Evolutionary conservation across 1,140 invertebrate species (phyloP).

Genomic region (Drosophila nasuta): DNA sequence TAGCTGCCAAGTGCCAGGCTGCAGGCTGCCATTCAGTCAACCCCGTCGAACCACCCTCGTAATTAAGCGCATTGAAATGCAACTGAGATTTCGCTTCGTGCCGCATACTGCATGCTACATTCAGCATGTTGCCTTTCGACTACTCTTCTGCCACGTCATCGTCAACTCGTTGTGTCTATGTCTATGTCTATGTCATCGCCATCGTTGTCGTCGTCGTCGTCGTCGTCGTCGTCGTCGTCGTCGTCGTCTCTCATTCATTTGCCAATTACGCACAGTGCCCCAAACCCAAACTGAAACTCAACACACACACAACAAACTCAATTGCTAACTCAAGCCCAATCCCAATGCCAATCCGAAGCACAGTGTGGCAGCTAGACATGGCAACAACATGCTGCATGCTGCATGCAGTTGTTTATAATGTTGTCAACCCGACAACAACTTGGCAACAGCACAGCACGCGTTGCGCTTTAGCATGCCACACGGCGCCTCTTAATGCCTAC

Average conservation of each 20-base stretch:
- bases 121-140: constrained; percentile 11
- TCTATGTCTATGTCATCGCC: neutral
- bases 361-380: constrained; percentile 35
- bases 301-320: neutral
- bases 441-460: constrained; percentile 7
- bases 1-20: constrained; percentile 6
- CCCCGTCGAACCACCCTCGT: constrained; percentile 46
- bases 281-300: constrained; percentile 12
- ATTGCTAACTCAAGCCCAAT: neutral
- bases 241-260: constrained; percentile 57
- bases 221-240: constrained; percentile 9
- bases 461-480: constrained; percentile 17
- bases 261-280: constrained; percentile 64
- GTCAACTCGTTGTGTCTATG: constrained; percentile 20
- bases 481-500: constrained; percentile 30
- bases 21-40: constrained; percentile 8
- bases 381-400: constrained; percentile 40
- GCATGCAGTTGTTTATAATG: constrained; percentile 46
- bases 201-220: neutral
- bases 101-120: constrained; percentile 2
- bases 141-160: constrained; percentile 53
- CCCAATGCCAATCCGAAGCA: neutral
- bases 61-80: constrained; percentile 61
- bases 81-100: constrained; percentile 50
- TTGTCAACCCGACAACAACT: constrained; percentile 35